phyloP scores from a whole-genome alignment of 2,113 vertebrate species.

The Passer montanus region DNA sequence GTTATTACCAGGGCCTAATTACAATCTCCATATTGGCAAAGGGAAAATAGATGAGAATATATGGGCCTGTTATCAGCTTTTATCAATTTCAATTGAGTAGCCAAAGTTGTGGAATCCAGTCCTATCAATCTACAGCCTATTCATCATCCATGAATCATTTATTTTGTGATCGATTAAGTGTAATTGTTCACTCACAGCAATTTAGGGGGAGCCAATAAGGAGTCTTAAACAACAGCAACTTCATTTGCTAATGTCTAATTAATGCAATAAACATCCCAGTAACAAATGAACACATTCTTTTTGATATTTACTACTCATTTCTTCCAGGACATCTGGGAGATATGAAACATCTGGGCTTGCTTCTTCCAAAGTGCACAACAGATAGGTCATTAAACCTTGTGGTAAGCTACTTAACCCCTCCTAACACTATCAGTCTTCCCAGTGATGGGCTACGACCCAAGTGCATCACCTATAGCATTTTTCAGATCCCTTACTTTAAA shows the following conservation, averaged over 20 bases:
- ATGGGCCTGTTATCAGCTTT: slow-evolving; percentile 85
- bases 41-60: slow-evolving; percentile 86
- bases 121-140: slow-evolving; percentile 91
- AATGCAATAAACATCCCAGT: slow-evolving; percentile 92
- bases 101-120: slow-evolving; percentile 86
- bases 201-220: slow-evolving; percentile 93
- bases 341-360: slow-evolving; percentile 89
- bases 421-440: slow-evolving; percentile 54
- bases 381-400: slow-evolving; percentile 74
- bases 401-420: slow-evolving; percentile 70
- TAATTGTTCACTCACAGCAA: slow-evolving; percentile 96
- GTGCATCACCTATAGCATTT: neutral
- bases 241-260: slow-evolving; percentile 98
- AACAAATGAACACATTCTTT: slow-evolving; percentile 90
- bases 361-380: slow-evolving; percentile 75
- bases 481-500: slow-evolving; percentile 47
- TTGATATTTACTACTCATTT: slow-evolving; percentile 80
- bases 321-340: slow-evolving; percentile 82
- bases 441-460: slow-evolving; percentile 41
- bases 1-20: slow-evolving; percentile 93
- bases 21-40: slow-evolving; percentile 89
- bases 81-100: slow-evolving; percentile 94
- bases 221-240: slow-evolving; percentile 87
- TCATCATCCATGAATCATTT: slow-evolving; percentile 99
- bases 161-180: slow-evolving; percentile 95